Conservation (phyloP, 2,888 invertebrate genomes). For the Ochlodes sylvanus region DNA sequence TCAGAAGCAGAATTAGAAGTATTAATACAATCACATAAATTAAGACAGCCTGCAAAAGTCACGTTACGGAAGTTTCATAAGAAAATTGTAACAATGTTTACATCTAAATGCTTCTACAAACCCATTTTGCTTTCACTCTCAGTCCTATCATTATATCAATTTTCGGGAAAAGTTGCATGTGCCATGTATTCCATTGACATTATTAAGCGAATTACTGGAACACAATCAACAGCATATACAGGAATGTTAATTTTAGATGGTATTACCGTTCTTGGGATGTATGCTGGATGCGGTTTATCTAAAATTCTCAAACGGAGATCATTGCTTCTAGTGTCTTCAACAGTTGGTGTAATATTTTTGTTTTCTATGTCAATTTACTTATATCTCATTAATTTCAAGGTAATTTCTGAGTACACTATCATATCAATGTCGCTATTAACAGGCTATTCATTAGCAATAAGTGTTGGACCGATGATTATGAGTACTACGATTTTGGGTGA, state of each 20-base stretch:
- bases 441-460: constrained; percentile 54
- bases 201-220: constrained; percentile 42
- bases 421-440: constrained; percentile 55
- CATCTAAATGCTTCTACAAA: constrained; percentile 37
- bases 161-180: constrained; percentile 45
- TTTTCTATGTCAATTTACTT: constrained; percentile 45
- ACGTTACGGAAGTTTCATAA: background rate
- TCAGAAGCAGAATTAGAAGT: constrained; percentile 43
- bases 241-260: constrained; percentile 49
- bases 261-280: constrained; percentile 53
- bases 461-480: constrained; percentile 56
- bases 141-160: constrained; percentile 35
- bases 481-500: constrained; percentile 47
- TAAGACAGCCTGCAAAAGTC: constrained; percentile 29
- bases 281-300: constrained; percentile 56
- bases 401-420: constrained; percentile 46
- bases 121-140: constrained; percentile 32
- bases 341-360: constrained; percentile 43
- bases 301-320: constrained; percentile 50
- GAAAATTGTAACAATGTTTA: constrained; percentile 8
- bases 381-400: constrained; percentile 41
- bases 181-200: constrained; percentile 46
- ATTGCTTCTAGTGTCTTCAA: constrained; percentile 48
- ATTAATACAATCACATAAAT: constrained; percentile 43
- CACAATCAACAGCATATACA: constrained; percentile 42